These are phyloP conservation scores for Lysiphlebus fabarum DNA, from an alignment of 1,140 invertebrate species.

Conservation along the genomic window DNA sequence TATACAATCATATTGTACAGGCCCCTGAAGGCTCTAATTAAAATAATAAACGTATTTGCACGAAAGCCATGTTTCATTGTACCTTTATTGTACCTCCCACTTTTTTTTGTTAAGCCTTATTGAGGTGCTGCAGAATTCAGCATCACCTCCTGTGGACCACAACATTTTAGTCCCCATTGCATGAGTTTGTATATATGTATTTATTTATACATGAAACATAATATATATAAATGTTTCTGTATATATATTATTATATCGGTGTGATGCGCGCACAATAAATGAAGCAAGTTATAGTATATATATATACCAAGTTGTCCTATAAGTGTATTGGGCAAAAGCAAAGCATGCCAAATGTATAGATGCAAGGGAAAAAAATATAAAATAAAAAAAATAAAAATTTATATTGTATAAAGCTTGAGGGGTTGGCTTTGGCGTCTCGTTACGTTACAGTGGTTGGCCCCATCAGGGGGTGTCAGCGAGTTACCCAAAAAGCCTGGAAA, in stretches of 20 bases:
- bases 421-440: conserved; percentile 48
- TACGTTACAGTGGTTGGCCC: conserved; percentile 46
- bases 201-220: conserved; percentile 12
- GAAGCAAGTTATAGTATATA: too few relatives aligned
- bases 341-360: too few relatives aligned
- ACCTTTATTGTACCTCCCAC: background rate
- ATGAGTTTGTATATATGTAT: too few relatives aligned
- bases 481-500: background rate
- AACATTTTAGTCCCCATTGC: conserved; percentile 34
- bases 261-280: conserved; percentile 14
- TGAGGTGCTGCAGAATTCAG: too few relatives aligned
- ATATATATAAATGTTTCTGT: conserved; percentile 45
- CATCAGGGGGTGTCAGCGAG: conserved; percentile 27
- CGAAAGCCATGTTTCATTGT: conserved; percentile 8
- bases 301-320: too few relatives aligned
- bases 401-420: conserved; percentile 33
- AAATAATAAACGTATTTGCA: conserved; percentile 43
- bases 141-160: conserved; percentile 21
- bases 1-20: too few relatives aligned
- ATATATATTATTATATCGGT: conserved; percentile 37
- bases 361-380: too few relatives aligned
- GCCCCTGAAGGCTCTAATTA: conserved; percentile 42
- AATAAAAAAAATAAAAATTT: too few relatives aligned
- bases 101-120: background rate
- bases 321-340: too few relatives aligned